A percentile compares a stretch with the other conserved stretches of the same genome.
Evolutionary conservation across 2,888 invertebrate genomes (phyloP).

Genomic region (Iselma pallidipennis): DNA sequence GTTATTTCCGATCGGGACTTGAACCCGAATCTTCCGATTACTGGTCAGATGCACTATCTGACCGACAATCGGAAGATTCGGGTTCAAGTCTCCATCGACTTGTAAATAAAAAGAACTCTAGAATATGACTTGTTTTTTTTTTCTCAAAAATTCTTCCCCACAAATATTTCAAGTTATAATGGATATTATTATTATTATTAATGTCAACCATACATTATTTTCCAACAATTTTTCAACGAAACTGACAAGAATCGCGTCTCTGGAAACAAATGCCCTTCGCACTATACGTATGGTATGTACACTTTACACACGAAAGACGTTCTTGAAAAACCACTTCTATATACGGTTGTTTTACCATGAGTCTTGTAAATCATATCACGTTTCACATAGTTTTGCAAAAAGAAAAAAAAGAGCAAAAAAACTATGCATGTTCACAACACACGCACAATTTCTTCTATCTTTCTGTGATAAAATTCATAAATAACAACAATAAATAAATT

Average conservation of each 20-base stretch:
- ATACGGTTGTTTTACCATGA: constrained; percentile 17
- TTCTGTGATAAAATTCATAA: neutral
- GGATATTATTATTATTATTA: neutral
- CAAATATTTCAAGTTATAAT: neutral
- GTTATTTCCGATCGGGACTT: too few species aligned
- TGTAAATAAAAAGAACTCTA: too few species aligned
- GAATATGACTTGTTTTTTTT: neutral
- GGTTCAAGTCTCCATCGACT: too few species aligned
- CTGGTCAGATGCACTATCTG: too few species aligned
- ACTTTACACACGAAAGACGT: constrained; percentile 6
- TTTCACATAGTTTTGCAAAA: neutral
- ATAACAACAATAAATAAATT: neutral
- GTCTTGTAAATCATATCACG: constrained; percentile 1
- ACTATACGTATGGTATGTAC: neutral
- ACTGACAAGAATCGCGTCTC: neutral
- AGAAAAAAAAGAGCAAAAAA: neutral
- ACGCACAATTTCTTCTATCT: neutral
- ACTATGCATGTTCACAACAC: too few species aligned
- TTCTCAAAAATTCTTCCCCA: too few species aligned
- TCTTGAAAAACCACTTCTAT: constrained; percentile 23
- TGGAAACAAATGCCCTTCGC: neutral
- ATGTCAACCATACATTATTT: neutral
- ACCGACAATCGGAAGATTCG: too few species aligned
- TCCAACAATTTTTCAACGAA: neutral
- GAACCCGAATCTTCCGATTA: too few species aligned